A percentile compares a stretch with the other conserved stretches of the same genome.
Evolutionary conservation across 1,140 invertebrate genomes (phyloP).

Genomic region (Bathynomus jamesi): DNA sequence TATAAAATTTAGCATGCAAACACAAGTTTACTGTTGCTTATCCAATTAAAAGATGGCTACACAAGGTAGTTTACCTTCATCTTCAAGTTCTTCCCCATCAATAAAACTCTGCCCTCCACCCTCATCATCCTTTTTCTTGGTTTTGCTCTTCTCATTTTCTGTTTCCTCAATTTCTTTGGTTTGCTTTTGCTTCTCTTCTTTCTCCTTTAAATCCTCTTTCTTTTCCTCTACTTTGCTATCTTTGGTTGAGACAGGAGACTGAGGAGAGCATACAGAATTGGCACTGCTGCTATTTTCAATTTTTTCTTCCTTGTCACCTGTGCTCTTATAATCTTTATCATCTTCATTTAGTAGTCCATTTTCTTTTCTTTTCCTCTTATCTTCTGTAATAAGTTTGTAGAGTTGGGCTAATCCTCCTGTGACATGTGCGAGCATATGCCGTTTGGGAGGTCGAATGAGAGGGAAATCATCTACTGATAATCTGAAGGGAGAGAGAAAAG

Average conservation of each 20-base stretch:
- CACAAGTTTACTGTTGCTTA: neutral
- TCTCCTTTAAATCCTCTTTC: neutral
- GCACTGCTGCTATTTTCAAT: too few relatives aligned
- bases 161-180: conserved; percentile 1
- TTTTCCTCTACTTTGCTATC: too few relatives aligned
- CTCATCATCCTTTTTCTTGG: conserved; percentile 25
- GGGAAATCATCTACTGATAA: conserved; percentile 32
- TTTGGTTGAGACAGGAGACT: too few relatives aligned
- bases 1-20: neutral
- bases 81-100: conserved; percentile 6
- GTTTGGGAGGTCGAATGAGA: conserved; percentile 31
- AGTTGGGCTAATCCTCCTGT: conserved; percentile 27
- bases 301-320: too few relatives aligned
- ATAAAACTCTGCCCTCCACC: conserved; percentile 4
- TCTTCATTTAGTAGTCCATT: conserved; percentile 18
- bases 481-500: too few relatives aligned
- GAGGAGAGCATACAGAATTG: too few relatives aligned
- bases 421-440: conserved; percentile 31
- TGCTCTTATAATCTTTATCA: conserved; percentile 13
- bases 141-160: conserved; percentile 12
- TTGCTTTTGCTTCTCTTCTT: neutral
- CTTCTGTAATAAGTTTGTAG: conserved; percentile 18
- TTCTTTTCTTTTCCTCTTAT: conserved; percentile 17
- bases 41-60: neutral
- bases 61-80: conserved; percentile 1